Percentiles rank a stretch among this genome's conserved stretches.
phyloP scores from a whole-genome alignment of 1,140 invertebrate genomes.

The Caenorhabditis latens region DNA sequence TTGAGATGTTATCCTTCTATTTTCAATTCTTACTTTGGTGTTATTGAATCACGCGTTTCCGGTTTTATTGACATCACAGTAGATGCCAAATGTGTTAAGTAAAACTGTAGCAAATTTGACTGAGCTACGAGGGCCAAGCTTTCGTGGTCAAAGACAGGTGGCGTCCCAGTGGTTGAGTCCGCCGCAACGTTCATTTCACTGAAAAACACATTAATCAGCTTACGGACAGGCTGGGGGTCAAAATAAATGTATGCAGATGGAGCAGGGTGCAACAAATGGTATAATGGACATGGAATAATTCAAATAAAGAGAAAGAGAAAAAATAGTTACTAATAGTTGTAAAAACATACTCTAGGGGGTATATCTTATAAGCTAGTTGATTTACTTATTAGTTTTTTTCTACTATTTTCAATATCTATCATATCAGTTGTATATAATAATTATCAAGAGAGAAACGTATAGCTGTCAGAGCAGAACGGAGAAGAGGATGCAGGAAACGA shows the following conservation, averaged over 20 bases:
- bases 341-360: too few relatives aligned
- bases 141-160: conserved; percentile 37
- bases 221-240: too few relatives aligned
- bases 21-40: background rate
- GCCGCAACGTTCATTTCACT: conserved; percentile 35
- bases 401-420: too few relatives aligned
- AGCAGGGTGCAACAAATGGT: background rate
- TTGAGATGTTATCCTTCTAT: background rate
- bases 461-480: background rate
- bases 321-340: background rate
- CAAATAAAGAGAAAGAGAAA: background rate
- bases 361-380: too few relatives aligned
- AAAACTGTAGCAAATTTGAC: conserved; percentile 21
- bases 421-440: background rate
- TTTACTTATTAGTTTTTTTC: too few relatives aligned
- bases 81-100: conserved; percentile 36
- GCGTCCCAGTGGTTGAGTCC: conserved; percentile 39
- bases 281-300: background rate
- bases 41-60: background rate
- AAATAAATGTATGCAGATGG: background rate
- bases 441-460: background rate
- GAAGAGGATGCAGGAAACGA: background rate
- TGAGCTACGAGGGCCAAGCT: conserved; percentile 32
- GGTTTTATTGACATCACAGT: background rate
- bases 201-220: background rate